Conservation (phyloP, 2,797 vertebrate genomes). For the Chiroxiphia lanceolata region DNA sequence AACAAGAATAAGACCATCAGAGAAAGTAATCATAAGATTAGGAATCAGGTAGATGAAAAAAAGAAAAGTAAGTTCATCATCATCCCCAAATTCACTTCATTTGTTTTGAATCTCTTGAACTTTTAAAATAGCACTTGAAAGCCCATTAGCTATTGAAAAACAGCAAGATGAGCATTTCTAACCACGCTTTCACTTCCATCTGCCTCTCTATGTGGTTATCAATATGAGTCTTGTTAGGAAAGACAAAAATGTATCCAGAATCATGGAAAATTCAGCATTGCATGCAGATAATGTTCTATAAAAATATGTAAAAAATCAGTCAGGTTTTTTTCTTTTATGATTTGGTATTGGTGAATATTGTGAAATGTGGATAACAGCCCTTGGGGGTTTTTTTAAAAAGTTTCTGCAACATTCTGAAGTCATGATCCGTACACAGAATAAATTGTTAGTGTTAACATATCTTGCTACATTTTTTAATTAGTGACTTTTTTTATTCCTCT, state of each 20-base stretch:
- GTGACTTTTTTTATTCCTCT: neutral
- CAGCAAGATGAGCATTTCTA: neutral
- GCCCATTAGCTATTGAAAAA: neutral
- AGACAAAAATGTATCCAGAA: neutral
- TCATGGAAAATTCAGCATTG: neutral
- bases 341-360: neutral
- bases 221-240: neutral
- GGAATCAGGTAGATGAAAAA: neutral
- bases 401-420: neutral
- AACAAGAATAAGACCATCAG: neutral
- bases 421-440: neutral
- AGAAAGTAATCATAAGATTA: neutral
- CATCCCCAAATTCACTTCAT: neutral
- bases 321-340: neutral
- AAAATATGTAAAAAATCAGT: neutral
- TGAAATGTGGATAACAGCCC: neutral
- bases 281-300: neutral
- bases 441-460: neutral
- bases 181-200: neutral
- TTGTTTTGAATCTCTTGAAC: neutral
- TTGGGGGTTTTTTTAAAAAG: fast-evolving
- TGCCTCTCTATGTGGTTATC: neutral
- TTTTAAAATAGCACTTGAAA: neutral
- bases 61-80: neutral
- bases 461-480: neutral